These are phyloP conservation scores for Litocranius walleri DNA, from an alignment of 2,113 vertebrate species.

Conservation along the genomic window DNA sequence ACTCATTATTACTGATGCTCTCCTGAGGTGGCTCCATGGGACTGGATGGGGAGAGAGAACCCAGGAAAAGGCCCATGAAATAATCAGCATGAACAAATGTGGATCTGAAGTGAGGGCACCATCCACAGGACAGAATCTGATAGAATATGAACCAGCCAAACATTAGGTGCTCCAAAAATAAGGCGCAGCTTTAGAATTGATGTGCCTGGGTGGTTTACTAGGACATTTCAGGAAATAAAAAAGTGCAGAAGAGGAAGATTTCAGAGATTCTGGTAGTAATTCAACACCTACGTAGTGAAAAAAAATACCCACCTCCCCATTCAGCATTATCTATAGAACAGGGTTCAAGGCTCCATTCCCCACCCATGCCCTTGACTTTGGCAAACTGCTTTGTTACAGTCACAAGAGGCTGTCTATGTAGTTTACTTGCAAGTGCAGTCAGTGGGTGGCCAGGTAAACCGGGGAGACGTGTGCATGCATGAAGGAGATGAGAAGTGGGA, in stretches of 20 bases:
- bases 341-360: not conserved
- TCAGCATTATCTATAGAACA: not conserved
- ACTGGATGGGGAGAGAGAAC: no score
- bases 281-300: not conserved
- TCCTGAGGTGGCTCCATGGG: accelerated
- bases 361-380: not conserved
- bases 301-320: not conserved
- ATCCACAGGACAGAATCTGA: not conserved
- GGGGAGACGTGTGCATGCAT: accelerated
- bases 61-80: not conserved
- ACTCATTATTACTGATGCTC: not conserved
- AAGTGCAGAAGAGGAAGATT: not conserved
- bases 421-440: not conserved
- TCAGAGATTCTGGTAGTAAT: not conserved
- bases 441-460: not conserved
- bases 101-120: not conserved
- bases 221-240: not conserved
- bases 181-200: not conserved
- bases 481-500: not conserved
- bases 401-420: not conserved
- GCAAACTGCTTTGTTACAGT: not conserved
- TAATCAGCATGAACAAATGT: not conserved
- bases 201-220: not conserved
- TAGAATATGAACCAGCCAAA: not conserved
- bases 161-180: not conserved